Conservation (phyloP, 2,888 invertebrate genomes). For the Lacanobia oleracea region DNA sequence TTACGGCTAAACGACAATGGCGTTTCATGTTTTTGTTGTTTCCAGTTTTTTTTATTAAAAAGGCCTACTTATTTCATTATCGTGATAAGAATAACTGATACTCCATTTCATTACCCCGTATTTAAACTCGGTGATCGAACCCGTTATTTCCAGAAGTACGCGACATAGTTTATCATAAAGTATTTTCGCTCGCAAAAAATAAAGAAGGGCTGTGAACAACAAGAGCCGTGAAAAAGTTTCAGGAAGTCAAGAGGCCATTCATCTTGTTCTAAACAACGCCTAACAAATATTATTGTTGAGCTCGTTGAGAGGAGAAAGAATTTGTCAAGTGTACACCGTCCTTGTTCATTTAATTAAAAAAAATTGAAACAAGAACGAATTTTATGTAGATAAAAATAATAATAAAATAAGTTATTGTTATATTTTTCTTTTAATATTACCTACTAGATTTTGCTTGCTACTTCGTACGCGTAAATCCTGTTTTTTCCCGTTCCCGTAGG, state of each 20-base stretch:
- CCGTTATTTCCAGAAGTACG: neutral
- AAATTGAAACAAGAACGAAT: neutral
- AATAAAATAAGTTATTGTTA: neutral
- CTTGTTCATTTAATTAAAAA: slow-evolving; percentile 15
- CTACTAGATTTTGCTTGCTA: no score
- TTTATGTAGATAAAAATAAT: neutral
- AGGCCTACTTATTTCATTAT: no score
- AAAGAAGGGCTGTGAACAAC: neutral
- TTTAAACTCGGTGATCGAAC: neutral
- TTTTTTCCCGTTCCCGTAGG: no score
- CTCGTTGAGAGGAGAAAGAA: slow-evolving; percentile 2
- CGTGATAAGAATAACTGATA: no score
- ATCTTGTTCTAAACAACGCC: slow-evolving; percentile 45
- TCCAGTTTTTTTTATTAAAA: no score
- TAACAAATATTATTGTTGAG: slow-evolving; percentile 38
- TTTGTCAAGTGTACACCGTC: slow-evolving; percentile 25
- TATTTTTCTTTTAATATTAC: no score
- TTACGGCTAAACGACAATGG: no score
- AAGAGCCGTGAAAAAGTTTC: slow-evolving; percentile 23
- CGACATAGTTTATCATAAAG: neutral
- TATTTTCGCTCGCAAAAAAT: neutral
- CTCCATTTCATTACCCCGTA: neutral
- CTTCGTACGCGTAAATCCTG: no score
- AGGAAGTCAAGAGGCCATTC: slow-evolving; percentile 38
- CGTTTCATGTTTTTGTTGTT: no score